Percentiles rank a stretch among this genome's conserved stretches.
phyloP scores from a whole-genome alignment of 2,888 invertebrate species.

The Meloe dianella region DNA sequence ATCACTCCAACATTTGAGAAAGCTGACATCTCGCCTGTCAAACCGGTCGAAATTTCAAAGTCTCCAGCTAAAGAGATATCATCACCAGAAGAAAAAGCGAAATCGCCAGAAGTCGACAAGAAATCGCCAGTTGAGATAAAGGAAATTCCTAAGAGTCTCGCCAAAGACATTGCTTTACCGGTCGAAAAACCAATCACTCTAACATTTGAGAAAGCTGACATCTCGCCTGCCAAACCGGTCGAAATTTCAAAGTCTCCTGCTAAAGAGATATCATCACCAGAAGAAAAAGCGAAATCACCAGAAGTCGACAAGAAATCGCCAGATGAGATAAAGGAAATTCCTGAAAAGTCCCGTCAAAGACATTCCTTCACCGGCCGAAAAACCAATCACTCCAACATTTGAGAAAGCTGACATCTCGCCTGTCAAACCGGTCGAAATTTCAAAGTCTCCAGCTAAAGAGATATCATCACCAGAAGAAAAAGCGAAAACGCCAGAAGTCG shows the following conservation, averaged over 20 bases:
- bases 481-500: constrained; percentile 11
- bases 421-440: background rate
- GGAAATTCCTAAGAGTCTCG: background rate
- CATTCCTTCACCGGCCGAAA: background rate
- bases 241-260: background rate
- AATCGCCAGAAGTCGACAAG: background rate
- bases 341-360: background rate
- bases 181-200: background rate
- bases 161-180: background rate
- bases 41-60: background rate
- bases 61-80: background rate
- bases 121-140: constrained; percentile 8
- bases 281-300: background rate
- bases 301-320: constrained; percentile 7
- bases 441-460: background rate
- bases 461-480: background rate
- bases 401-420: background rate
- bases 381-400: too few species aligned
- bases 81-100: background rate
- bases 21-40: constrained; percentile 5
- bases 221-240: background rate
- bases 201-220: background rate
- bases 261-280: background rate
- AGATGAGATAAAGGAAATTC: background rate
- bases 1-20: background rate